Evolutionary conservation across 2,797 vertebrate genomes (phyloP), one percentile per base, ranked within the genome.

Genomic region (Anguilla anguilla): DNA sequence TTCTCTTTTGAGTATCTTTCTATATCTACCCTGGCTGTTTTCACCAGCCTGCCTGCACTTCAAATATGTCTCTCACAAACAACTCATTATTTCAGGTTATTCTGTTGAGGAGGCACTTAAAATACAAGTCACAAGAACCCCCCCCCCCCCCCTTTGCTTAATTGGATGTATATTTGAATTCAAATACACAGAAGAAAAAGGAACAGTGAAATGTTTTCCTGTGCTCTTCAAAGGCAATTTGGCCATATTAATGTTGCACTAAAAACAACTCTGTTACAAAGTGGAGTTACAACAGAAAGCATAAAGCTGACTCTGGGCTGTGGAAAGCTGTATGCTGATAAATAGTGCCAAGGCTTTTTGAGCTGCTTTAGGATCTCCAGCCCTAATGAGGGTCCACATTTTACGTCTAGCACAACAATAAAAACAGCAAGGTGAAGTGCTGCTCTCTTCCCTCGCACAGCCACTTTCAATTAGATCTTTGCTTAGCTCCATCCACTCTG

Each of bases 401-500:
- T 95, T 93, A 93, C 90, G 88, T 91, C 93, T 96, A 85, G 91
- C 51, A 31, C 94, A 95, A 96, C 95, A 96, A 96, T 95, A 95
- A 93, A 93, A 94, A 92, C 84, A 92, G 93, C 94, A 93, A 94
- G 95, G 95, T 96, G 96, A 96, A 96, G 96, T 95, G 96, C 93
- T 94, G 94, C 94, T 94, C 92, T 94, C 93, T 92, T 92, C 93
- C 93, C 93, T 93, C 94, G 93, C 92, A 92, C 64, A 94, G 94
- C 92, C 95, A 94, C 95, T 96, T 96, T 94, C 96, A 95, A 96
- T 96, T 95, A 96, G 95, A 96, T 96, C 95, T 94, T 94, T 96
- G 96, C 94, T 95, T 94, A 94, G 94, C 95, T 93, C 93, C 94
- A 94, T 91, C 93, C 93, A 94, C 95, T 95, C 87, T 94, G 87